Percentiles rank a stretch among this genome's conserved stretches.
Conservation (phyloP, 2,113 vertebrate genomes). For the Mustelus asterias region DNA sequence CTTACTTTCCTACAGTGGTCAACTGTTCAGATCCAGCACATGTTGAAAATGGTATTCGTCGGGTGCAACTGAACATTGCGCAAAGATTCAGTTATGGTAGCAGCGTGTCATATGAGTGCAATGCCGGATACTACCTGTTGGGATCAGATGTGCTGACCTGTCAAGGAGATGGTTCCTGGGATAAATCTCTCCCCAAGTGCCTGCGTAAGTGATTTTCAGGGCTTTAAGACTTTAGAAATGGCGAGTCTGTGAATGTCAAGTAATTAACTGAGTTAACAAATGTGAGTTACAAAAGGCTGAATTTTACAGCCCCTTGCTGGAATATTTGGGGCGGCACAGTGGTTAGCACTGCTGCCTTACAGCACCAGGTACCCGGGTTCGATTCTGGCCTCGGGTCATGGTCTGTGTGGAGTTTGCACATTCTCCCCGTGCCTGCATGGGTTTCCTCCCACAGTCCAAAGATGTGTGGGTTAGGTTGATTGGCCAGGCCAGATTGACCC, state of each 20-base stretch:
- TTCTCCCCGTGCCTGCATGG: too few species aligned
- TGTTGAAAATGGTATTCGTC: constrained; percentile 79
- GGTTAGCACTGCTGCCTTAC: too few species aligned
- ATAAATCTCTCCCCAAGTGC: constrained; percentile 84
- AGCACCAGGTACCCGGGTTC: too few species aligned
- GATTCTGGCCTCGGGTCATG: too few species aligned
- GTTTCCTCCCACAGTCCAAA: too few species aligned
- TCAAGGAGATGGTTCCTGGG: constrained; percentile 95
- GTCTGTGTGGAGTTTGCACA: too few species aligned
- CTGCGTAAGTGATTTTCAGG: constrained; percentile 71
- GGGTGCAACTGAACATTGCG: constrained; percentile 73
- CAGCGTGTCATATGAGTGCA: constrained; percentile 82
- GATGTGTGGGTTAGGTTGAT: too few species aligned
- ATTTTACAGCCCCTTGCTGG: too few species aligned
- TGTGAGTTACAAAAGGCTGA: neutral
- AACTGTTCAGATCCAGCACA: constrained; percentile 94
- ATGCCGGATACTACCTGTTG: constrained; percentile 83
- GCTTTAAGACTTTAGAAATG: neutral
- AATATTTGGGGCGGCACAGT: too few species aligned
- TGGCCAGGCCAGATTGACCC: too few species aligned
- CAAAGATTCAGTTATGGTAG: constrained; percentile 91
- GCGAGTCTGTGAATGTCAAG: neutral
- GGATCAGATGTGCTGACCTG: constrained; percentile 86
- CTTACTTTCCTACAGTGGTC: constrained; percentile 59
- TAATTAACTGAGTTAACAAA: neutral